Percentiles rank a stretch among this genome's conserved stretches.
phyloP scores from a whole-genome alignment of 2,113 vertebrate species.

The Stegastes partitus region DNA sequence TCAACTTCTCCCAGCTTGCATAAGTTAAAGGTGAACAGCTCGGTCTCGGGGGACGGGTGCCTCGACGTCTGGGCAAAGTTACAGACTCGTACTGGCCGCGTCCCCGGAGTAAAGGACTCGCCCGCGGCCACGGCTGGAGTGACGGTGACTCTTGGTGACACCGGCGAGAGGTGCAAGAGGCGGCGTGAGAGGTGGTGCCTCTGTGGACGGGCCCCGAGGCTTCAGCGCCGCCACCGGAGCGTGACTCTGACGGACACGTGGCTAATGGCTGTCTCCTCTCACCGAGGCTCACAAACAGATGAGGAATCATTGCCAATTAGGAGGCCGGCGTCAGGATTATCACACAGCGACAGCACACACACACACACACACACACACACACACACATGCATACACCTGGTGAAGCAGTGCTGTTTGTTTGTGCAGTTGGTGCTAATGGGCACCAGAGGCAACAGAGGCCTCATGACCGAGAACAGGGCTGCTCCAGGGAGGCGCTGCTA shows the following conservation, averaged over 20 bases:
- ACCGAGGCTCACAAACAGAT: background rate
- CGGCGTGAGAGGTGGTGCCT: constrained; percentile 11
- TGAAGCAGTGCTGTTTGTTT: constrained; percentile 28
- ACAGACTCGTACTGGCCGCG: constrained; percentile 11
- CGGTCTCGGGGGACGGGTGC: background rate
- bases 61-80: constrained; percentile 12
- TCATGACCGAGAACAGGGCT: constrained; percentile 20
- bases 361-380: background rate
- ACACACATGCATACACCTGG: rapidly evolving
- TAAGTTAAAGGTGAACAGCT: background rate
- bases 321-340: background rate
- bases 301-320: constrained; percentile 32
- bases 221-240: constrained; percentile 1
- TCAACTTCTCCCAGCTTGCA: background rate
- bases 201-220: constrained; percentile 21
- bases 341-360: background rate
- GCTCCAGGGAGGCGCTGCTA: constrained; percentile 26
- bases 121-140: background rate
- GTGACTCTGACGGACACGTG: constrained; percentile 33
- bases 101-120: constrained; percentile 28
- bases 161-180: constrained; percentile 34
- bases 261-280: constrained; percentile 42
- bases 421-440: constrained; percentile 26
- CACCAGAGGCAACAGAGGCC: constrained; percentile 15
- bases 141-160: constrained; percentile 56